These are phyloP conservation scores for Heliconius cydno DNA, from an alignment of 2,888 invertebrate species.

Conservation along the genomic window DNA sequence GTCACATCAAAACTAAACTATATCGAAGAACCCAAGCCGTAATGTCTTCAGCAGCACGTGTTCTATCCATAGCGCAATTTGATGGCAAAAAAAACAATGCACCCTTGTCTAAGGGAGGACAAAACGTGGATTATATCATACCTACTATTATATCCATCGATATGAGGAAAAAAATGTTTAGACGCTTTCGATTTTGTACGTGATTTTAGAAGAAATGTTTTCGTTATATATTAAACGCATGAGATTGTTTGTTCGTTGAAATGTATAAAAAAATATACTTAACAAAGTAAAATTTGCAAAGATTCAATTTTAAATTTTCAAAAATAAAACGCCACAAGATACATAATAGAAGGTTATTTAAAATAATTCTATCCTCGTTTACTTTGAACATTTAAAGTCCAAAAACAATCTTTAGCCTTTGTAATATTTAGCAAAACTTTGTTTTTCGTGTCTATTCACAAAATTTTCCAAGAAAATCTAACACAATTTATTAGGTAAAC, in stretches of 20 bases:
- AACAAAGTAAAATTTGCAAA: not conserved
- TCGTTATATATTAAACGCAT: not conserved
- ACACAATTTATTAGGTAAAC: slow-evolving; percentile 28
- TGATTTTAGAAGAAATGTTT: not conserved
- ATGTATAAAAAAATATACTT: not conserved
- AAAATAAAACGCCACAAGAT: not conserved
- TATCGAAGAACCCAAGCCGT: slow-evolving; percentile 60
- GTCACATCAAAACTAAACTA: slow-evolving; percentile 60
- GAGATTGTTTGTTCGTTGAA: not conserved
- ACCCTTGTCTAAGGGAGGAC: slow-evolving; percentile 46
- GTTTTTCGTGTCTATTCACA: slow-evolving; percentile 12
- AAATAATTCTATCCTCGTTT: not conserved
- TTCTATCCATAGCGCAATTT: slow-evolving; percentile 68
- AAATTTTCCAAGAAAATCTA: slow-evolving; percentile 29
- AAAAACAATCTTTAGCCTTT: not conserved
- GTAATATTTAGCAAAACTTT: slow-evolving; percentile 4
- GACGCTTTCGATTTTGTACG: slow-evolving; percentile 14
- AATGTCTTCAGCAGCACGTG: slow-evolving; percentile 78
- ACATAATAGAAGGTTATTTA: not conserved
- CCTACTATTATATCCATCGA: slow-evolving; percentile 30
- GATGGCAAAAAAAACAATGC: slow-evolving; percentile 64
- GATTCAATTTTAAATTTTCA: too few relatives aligned
- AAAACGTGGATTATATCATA: slow-evolving; percentile 37
- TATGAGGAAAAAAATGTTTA: slow-evolving; percentile 14
- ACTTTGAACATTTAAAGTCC: not conserved